phyloP scores from a whole-genome alignment of 1,140 invertebrate species.

The Zaprionus vittiger region DNA sequence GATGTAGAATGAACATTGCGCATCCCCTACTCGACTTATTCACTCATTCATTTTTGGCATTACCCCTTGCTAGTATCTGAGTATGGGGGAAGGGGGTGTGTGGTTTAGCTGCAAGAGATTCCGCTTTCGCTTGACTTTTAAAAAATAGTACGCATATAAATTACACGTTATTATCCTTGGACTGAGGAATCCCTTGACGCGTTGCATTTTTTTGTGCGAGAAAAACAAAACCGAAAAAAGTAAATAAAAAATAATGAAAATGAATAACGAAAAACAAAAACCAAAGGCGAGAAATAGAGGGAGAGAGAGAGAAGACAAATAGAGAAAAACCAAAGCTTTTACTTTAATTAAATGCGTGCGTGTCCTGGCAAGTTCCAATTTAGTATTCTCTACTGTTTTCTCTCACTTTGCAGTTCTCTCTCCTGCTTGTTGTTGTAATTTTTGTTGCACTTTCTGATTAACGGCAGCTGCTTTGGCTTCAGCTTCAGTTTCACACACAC shows the following conservation, averaged over 20 bases:
- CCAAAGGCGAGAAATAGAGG: constrained; percentile 20
- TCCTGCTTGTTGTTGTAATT: constrained; percentile 29
- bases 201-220: constrained; percentile 56
- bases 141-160: constrained; percentile 71
- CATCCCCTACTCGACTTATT: background rate
- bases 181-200: constrained; percentile 61
- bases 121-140: constrained; percentile 15
- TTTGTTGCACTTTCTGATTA: constrained; percentile 61
- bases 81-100: background rate
- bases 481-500: background rate
- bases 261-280: constrained; percentile 19
- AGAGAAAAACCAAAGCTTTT: constrained; percentile 71
- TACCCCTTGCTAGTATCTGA: background rate
- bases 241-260: constrained; percentile 14
- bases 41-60: background rate
- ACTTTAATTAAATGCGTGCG: constrained; percentile 82
- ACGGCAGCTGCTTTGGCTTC: constrained; percentile 44
- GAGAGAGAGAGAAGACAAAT: constrained; percentile 19
- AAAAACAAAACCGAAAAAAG: constrained; percentile 27
- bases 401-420: constrained; percentile 6
- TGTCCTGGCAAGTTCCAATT: constrained; percentile 68
- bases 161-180: constrained; percentile 70
- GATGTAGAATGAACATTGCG: background rate
- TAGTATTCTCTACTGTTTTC: constrained; percentile 63
- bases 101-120: background rate